These are phyloP conservation scores for Synergus umbraculus DNA, from an alignment of 2,888 invertebrate species.

Conservation along the genomic window DNA sequence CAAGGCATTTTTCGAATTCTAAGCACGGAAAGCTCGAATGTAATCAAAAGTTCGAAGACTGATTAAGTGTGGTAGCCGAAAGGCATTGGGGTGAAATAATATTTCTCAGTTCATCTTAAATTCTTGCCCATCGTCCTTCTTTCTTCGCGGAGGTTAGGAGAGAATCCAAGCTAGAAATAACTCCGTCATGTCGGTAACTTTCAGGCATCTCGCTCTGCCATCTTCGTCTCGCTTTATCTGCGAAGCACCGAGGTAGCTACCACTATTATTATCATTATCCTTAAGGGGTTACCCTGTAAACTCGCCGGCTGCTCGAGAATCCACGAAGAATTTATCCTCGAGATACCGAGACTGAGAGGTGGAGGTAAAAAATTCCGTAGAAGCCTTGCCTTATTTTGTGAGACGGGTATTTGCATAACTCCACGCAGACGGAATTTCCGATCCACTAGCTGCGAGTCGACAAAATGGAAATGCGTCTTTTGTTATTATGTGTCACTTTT, in stretches of 20 bases:
- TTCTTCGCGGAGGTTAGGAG: conserved; percentile 46
- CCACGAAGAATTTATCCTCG: conserved; percentile 61
- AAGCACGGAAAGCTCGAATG: conserved; percentile 64
- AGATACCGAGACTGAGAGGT: conserved; percentile 18
- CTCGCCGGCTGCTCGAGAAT: conserved; percentile 54
- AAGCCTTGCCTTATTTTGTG: conserved; percentile 34
- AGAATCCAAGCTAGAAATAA: conserved; percentile 58
- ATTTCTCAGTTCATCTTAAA: conserved; percentile 52
- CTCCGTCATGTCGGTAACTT: conserved; percentile 42
- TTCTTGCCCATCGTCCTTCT: conserved; percentile 18
- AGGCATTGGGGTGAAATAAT: conserved; percentile 54
- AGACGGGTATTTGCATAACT: conserved; percentile 35
- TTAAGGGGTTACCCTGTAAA: conserved; percentile 52
- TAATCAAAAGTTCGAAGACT: conserved; percentile 71
- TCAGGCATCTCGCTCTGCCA: conserved; percentile 24
- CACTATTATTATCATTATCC: conserved; percentile 64
- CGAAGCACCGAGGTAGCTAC: conserved; percentile 46
- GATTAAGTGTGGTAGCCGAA: conserved; percentile 57
- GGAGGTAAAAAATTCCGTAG: conserved; percentile 31
- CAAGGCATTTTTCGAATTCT: conserved; percentile 72
- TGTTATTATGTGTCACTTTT: background rate
- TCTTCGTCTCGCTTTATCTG: conserved; percentile 20
- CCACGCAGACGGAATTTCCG: background rate
- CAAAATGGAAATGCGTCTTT: background rate
- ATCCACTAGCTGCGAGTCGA: conserved; percentile 7